Evolutionary conservation across 64 coral and sea anemone genomes (phyloP).

Genomic region (Trachythela sp.): DNA sequence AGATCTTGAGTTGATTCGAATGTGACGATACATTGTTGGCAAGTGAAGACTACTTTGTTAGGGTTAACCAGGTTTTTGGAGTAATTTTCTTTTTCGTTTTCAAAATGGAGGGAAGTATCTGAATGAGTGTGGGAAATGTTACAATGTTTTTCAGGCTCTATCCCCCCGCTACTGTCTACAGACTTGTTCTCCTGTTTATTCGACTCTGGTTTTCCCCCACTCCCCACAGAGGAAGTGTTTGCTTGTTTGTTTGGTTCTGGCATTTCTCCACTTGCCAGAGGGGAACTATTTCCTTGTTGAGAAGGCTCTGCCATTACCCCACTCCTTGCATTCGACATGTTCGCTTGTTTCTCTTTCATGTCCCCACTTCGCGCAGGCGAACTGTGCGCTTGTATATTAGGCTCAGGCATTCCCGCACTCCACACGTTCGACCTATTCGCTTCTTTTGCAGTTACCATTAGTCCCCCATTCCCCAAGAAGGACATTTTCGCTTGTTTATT

Average conservation of each 20-base stretch:
- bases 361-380: not conserved
- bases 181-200: not conserved
- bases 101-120: not conserved
- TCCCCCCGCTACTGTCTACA: not conserved
- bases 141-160: not conserved
- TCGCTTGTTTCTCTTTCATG: not conserved
- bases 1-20: not conserved
- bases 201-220: not conserved
- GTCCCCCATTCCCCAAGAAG: not conserved
- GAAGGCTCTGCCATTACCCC: not conserved
- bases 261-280: not conserved
- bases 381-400: not conserved
- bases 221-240: not conserved
- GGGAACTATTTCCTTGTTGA: not conserved
- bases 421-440: not conserved
- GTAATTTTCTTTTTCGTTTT: not conserved
- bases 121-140: not conserved
- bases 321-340: not conserved
- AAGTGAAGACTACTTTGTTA: constrained; percentile 17
- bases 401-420: not conserved
- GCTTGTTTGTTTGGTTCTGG: not conserved
- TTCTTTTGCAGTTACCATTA: not conserved
- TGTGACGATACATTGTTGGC: not conserved
- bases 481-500: not conserved
- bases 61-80: not conserved